These are phyloP conservation scores for Scomber scombrus DNA, from an alignment of 2,113 vertebrate genomes.

Conservation along the genomic window DNA sequence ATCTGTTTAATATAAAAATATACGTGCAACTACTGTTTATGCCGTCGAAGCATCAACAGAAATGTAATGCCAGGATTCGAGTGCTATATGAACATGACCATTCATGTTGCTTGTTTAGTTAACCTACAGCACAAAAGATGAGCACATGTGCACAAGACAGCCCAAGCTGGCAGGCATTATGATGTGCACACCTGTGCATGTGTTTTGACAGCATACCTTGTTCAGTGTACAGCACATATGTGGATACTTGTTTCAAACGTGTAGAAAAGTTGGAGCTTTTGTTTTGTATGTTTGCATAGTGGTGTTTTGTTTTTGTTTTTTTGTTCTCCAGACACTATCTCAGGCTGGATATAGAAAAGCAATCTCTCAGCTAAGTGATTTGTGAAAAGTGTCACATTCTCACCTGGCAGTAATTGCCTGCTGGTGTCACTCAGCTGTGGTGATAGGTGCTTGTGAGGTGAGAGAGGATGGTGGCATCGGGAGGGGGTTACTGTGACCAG, in stretches of 20 bases:
- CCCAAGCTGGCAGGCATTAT: not conserved
- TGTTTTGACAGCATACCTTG: not conserved
- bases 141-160: not conserved
- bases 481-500: conserved; percentile 20
- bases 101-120: no score
- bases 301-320: not conserved
- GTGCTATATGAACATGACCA: not conserved
- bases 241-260: not conserved
- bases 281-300: conserved; percentile 6
- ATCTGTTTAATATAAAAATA: no score
- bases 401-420: conserved; percentile 72
- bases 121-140: not conserved
- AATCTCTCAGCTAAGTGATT: conserved; percentile 74
- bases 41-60: not conserved
- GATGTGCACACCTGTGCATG: not conserved
- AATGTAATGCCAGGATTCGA: not conserved
- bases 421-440: conserved; percentile 61
- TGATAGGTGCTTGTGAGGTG: conserved; percentile 43
- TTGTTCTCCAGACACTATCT: conserved; percentile 45
- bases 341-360: conserved; percentile 60
- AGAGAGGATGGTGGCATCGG: conserved; percentile 1
- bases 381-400: conserved; percentile 75
- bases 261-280: not conserved
- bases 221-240: not conserved
- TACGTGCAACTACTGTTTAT: not conserved